A percentile compares a stretch with the other conserved stretches of the same genome.
Evolutionary conservation across 1,140 invertebrate genomes (phyloP).

Genomic region (Drosophila orena): DNA sequence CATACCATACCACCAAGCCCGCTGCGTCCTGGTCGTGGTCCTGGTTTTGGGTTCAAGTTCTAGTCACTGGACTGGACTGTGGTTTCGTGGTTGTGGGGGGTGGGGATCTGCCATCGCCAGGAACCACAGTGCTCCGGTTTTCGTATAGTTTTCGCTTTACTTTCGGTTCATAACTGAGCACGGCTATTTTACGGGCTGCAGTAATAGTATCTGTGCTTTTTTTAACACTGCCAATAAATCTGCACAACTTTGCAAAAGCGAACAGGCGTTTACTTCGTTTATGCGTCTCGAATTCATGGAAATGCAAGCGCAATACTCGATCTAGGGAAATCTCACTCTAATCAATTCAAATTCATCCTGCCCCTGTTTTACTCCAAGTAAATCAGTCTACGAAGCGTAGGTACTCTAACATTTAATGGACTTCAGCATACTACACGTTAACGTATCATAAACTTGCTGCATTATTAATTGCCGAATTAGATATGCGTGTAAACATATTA

Average conservation of each 20-base stretch:
- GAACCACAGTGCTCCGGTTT: constrained; percentile 28
- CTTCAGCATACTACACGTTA: background rate
- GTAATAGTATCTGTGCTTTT: constrained; percentile 10
- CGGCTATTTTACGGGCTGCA: constrained; percentile 22
- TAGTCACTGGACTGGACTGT: constrained; percentile 20
- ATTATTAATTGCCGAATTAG: background rate
- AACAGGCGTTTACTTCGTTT: background rate
- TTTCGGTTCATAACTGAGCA: constrained; percentile 42
- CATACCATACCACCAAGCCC: no score
- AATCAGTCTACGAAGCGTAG: background rate
- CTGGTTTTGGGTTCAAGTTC: constrained; percentile 21
- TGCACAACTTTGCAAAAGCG: constrained; percentile 24
- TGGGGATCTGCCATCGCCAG: background rate
- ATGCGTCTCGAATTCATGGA: background rate
- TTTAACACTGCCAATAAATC: constrained; percentile 52
- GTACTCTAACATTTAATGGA: background rate
- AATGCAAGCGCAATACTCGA: no score
- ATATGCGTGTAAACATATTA: constrained; percentile 1
- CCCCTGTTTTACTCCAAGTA: background rate
- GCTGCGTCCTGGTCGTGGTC: background rate
- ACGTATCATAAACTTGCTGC: background rate
- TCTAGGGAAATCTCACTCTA: no score
- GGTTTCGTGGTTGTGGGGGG: background rate
- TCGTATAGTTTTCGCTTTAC: constrained; percentile 38
- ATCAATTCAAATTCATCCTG: no score